Percentiles rank a stretch among this genome's conserved stretches.
These are phyloP conservation scores for Zaprionus nigranus DNA, from an alignment of 1,140 invertebrate genomes.

Conservation along the genomic window DNA sequence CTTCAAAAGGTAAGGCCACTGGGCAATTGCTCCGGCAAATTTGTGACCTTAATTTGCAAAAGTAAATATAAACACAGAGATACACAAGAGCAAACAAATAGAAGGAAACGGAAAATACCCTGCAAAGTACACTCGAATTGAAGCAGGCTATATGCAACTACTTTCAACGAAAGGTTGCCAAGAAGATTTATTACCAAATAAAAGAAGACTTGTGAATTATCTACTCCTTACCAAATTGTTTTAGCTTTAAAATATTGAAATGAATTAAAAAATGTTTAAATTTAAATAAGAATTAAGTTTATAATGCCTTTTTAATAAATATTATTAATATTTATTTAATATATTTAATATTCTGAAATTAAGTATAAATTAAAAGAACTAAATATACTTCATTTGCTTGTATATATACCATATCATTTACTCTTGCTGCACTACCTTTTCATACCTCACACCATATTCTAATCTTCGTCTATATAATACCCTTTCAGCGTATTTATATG, in stretches of 20 bases:
- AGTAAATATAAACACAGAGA: constrained; percentile 65
- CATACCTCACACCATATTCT: background rate
- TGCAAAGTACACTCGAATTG: background rate
- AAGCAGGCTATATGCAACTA: background rate
- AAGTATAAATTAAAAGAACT: too few relatives aligned
- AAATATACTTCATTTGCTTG: too few relatives aligned
- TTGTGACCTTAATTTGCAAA: constrained; percentile 84
- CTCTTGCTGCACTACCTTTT: background rate
- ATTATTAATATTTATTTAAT: background rate
- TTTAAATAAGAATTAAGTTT: background rate
- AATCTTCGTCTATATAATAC: background rate
- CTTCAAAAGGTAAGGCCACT: constrained; percentile 76
- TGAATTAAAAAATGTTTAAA: background rate
- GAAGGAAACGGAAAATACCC: background rate
- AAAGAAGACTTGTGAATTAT: too few relatives aligned
- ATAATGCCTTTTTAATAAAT: too few relatives aligned
- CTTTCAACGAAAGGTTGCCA: background rate
- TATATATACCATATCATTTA: too few relatives aligned
- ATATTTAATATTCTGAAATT: too few relatives aligned
- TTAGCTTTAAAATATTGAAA: background rate
- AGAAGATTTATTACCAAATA: too few relatives aligned
- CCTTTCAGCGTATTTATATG: background rate
- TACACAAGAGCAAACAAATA: background rate
- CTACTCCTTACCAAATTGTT: too few relatives aligned
- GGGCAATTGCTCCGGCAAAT: constrained; percentile 53